Base-by-base conservation (phyloP, 2,113 vertebrate species). In the Girardinichthys multiradiatus region DNA sequence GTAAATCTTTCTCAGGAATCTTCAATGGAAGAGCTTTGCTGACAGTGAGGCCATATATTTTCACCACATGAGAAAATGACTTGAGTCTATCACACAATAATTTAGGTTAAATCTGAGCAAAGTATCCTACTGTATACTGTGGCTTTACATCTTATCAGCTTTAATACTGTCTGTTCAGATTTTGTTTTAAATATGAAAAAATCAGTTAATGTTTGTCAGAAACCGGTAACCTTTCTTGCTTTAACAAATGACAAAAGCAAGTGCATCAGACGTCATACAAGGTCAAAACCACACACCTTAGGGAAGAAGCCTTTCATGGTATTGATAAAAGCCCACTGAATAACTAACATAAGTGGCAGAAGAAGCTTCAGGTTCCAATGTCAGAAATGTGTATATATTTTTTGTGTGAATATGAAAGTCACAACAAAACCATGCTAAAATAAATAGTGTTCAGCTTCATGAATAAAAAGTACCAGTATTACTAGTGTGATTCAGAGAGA, bases 321-420 rank as follows among this genome's bases (percentile, higher is more conserved):
- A 74, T 66, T 72, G 19, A 78, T 79, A 27, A 64, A 72, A 76
- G 28, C 42, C 21, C 11, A 4, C 57, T 57, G 14, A 57, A 69
- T 61, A 57, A 72, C 19, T 48, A 39, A 51, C 24, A 51, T 21
- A 51, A 24, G 21, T 51, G 48, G 7, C 48, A 51, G 48, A 51
- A 51, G 2, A 51, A 24, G 7, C 17, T n/a, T 51, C 48, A 51
- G 17, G 19, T 19, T 51, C 21, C 8, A 51, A 51, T 24, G 48
- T 51, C 48, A 51, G 11, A 13, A 39, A 51, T 17, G 7, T 51
- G 35, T 35, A 35, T 17, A n/a, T n/a, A n/a, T 10, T 67, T 70
- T 57, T 30, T 33, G 35, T 31, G 63, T 72, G 10, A 28, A 68
- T 58, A 66, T 4, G 60, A 70, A 63, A 61, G 54, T 4, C 48